Percentiles rank a stretch among this genome's conserved stretches.
These are phyloP conservation scores for Elmis aenea DNA, from an alignment of 2,888 invertebrate species.

Conservation along the genomic window DNA sequence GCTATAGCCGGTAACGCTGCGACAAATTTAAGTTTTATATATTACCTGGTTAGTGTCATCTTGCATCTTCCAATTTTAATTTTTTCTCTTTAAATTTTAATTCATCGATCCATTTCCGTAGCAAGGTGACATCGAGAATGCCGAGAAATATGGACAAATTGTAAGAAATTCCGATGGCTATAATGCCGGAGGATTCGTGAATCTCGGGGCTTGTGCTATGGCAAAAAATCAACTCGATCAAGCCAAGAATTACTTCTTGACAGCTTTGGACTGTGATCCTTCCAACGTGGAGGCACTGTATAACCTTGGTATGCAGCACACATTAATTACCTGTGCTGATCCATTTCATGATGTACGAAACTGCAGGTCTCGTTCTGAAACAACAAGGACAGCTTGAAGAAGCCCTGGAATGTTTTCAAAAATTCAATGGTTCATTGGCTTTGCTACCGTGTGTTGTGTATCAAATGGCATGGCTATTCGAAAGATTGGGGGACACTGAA, in stretches of 20 bases:
- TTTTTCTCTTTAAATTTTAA: constrained; percentile 1
- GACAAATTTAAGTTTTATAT: constrained; percentile 80
- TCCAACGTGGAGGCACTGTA: constrained; percentile 81
- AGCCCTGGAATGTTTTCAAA: constrained; percentile 74
- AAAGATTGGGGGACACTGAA: constrained; percentile 58
- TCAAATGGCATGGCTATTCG: constrained; percentile 75
- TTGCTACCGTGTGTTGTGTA: constrained; percentile 60
- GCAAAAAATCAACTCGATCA: constrained; percentile 63
- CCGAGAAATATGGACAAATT: constrained; percentile 69
- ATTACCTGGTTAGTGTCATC: constrained; percentile 59
- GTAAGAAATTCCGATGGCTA: constrained; percentile 71
- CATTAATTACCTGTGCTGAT: too few relatives aligned
- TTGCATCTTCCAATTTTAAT: too few relatives aligned
- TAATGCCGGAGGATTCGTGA: constrained; percentile 78
- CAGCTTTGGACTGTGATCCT: constrained; percentile 74
- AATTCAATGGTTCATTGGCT: constrained; percentile 53
- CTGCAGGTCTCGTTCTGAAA: constrained; percentile 64
- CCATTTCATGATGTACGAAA: too few relatives aligned
- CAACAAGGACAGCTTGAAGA: constrained; percentile 64
- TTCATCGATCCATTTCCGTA: constrained; percentile 37
- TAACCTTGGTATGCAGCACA: constrained; percentile 66
- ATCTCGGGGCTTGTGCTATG: constrained; percentile 76
- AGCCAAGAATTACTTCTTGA: constrained; percentile 66
- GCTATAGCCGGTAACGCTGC: constrained; percentile 80
- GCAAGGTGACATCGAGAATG: constrained; percentile 76